Evolutionary conservation across 2,888 invertebrate species (phyloP), one percentile per base, ranked within the genome.

Genomic region (Hirtodrosophila confusa): DNA sequence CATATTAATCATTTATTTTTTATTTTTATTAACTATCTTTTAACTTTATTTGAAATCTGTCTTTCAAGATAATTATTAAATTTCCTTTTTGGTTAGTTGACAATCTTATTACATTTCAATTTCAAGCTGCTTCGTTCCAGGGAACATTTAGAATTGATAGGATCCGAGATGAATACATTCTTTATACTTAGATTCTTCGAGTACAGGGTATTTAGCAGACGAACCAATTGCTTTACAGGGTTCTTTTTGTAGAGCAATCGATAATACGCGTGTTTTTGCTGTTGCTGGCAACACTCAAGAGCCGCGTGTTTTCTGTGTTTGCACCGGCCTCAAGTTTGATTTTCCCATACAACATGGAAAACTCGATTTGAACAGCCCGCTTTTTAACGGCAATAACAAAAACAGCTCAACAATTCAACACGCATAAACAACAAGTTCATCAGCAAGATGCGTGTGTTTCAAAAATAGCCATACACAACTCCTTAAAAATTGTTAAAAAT

Each of bases 401-500:
- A n/a, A n/a, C n/a, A n/a, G n/a, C 33, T 49, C 51, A 70, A 70
- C 49, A 60, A 53, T 48, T 60, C 48, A 56, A 71, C 17, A 17
- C 17, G 17, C 39, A 45, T 53, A 56, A 60, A 65, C 53, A 71
- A 69, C 53, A 71, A 69, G 69, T 69, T 69, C 66, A 65, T 45
- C 60, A 71, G 47, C 24, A n/a, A 60, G 58, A n/a, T 40, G 44
- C 23, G 23, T 37, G 39, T 40, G 45, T 61, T 82, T 62, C 62
- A 79, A 72, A 85, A 85, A 85, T 80, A 85, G 68, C 64, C 40
- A 39, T 17, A 47, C 41, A 49, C 48, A 69, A 70, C 78, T 74
- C 70, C 69, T 78, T 56, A 54, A 61, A 77, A 29, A 54, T 29
- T 45, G 27, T 62, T 68, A 73, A 61, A 75, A 76, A 79, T 75